Conservation (phyloP, 2,113 vertebrate genomes). For the Ariopsis seemanni region DNA sequence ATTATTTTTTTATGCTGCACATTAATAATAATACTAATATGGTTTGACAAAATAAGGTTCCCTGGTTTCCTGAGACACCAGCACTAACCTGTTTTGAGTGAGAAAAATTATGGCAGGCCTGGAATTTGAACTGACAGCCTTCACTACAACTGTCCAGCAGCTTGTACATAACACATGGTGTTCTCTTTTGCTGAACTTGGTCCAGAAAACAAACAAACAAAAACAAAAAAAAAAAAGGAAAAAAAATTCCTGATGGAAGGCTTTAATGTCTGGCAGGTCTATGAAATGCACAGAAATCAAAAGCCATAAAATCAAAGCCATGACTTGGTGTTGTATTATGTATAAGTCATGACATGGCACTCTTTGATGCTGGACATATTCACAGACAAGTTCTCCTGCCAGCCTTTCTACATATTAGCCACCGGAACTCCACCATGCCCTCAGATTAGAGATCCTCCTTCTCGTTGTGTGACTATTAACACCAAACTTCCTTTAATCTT, state of each 20-base stretch:
- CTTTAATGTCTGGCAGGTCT: background rate
- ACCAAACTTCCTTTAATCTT: slow-evolving; percentile 43
- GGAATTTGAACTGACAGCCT: background rate
- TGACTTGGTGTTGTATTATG: background rate
- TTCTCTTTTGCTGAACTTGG: background rate
- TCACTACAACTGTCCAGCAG: background rate
- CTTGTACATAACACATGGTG: background rate
- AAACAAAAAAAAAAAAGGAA: background rate
- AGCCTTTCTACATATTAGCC: slow-evolving; percentile 8
- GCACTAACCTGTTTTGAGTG: background rate
- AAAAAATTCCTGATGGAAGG: slow-evolving; percentile 13
- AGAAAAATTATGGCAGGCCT: background rate
- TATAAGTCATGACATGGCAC: slow-evolving; percentile 13
- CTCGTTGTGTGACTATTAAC: slow-evolving; percentile 16
- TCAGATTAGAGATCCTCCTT: slow-evolving; percentile 15
- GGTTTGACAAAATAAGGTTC: background rate
- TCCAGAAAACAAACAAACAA: background rate
- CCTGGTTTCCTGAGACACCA: background rate
- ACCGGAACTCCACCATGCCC: background rate
- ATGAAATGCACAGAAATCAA: background rate
- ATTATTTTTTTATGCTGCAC: background rate
- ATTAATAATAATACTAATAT: background rate
- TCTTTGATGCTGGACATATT: slow-evolving; percentile 37
- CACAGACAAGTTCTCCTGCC: background rate
- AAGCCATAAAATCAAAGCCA: slow-evolving; percentile 27